A percentile compares a stretch with the other conserved stretches of the same genome.
phyloP scores from a whole-genome alignment of 2,888 invertebrate genomes.

The Eupithecia inturbata region DNA sequence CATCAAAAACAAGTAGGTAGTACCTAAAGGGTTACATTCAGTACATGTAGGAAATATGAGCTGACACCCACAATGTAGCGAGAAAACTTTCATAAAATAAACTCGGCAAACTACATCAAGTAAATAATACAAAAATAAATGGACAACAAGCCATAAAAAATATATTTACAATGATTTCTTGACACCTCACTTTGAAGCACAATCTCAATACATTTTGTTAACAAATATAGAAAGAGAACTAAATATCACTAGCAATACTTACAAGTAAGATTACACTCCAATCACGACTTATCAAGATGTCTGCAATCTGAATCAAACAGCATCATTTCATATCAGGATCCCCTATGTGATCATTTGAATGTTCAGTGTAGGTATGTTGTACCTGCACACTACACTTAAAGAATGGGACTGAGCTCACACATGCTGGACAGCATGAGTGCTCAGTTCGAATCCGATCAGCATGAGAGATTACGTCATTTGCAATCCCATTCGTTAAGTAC shows the following conservation, averaged over 20 bases:
- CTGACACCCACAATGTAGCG: constrained; percentile 40
- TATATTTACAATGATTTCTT: constrained; percentile 73
- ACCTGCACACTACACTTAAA: neutral
- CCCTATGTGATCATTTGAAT: neutral
- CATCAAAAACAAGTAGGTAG: constrained; percentile 26
- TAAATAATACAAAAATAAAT: constrained; percentile 75
- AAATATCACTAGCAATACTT: constrained; percentile 45
- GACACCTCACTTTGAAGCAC: constrained; percentile 51
- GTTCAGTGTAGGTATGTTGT: neutral
- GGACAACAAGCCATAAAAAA: constrained; percentile 48
- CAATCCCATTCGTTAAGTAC: neutral
- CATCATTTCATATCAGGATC: constrained; percentile 22
- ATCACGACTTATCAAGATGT: constrained; percentile 34
- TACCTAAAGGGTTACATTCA: constrained; percentile 35
- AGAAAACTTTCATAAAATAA: constrained; percentile 57
- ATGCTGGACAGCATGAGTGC: no score
- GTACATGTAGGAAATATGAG: constrained; percentile 26
- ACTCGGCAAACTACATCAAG: constrained; percentile 69
- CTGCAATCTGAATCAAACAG: constrained; percentile 26
- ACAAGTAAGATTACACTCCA: constrained; percentile 36
- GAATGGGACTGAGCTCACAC: neutral
- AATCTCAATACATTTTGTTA: constrained; percentile 46
- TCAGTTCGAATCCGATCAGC: no score
- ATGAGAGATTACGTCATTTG: neutral
- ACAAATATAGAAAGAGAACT: constrained; percentile 46